Conservation (phyloP, 2,888 invertebrate species). For the Morpho deidamia region DNA sequence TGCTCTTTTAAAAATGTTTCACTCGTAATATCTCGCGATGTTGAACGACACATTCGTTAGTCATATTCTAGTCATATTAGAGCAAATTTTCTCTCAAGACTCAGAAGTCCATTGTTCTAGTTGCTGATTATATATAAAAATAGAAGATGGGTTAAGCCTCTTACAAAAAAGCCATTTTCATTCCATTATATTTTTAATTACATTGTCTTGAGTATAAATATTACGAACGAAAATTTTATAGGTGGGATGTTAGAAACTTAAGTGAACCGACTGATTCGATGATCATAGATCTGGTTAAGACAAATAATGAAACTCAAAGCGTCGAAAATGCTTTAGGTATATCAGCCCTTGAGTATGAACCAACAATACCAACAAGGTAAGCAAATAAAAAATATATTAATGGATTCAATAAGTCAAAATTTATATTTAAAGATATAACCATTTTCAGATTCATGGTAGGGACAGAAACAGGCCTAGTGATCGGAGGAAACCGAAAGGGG, state of each 20-base stretch:
- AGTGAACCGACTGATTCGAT: slow-evolving; percentile 82
- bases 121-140: too few species aligned
- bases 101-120: too few species aligned
- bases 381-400: neutral
- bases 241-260: slow-evolving; percentile 87
- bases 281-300: slow-evolving; percentile 82
- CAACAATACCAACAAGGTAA: slow-evolving; percentile 85
- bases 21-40: too few species aligned
- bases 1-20: too few species aligned
- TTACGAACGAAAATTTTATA: slow-evolving; percentile 33
- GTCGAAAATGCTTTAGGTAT: slow-evolving; percentile 81
- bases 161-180: too few species aligned
- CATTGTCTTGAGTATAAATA: too few species aligned
- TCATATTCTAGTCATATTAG: too few species aligned
- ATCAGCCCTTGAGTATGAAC: slow-evolving; percentile 85
- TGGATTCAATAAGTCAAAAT: neutral
- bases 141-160: too few species aligned
- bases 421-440: too few species aligned
- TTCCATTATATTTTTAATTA: too few species aligned
- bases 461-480: slow-evolving; percentile 83
- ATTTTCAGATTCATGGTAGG: slow-evolving; percentile 82
- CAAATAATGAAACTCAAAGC: slow-evolving; percentile 74
- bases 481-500: slow-evolving; percentile 86
- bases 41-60: too few species aligned
- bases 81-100: too few species aligned